These are phyloP conservation scores for Epicauta chinensis DNA, from an alignment of 1,140 invertebrate species.

Conservation along the genomic window DNA sequence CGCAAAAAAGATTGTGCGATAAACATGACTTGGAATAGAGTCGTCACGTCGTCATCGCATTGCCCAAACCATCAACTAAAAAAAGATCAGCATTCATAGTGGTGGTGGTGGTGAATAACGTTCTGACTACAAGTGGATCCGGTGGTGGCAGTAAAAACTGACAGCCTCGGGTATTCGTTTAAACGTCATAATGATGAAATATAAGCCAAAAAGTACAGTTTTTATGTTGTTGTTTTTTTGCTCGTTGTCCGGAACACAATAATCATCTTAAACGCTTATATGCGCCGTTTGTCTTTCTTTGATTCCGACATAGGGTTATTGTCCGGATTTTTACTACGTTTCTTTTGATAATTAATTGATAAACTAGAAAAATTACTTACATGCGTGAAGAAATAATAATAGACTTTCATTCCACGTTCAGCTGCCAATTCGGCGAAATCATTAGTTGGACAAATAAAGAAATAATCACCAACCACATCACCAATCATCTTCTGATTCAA, in stretches of 20 bases:
- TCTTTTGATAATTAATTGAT: no score
- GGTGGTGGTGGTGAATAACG: neutral
- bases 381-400: slow-evolving; percentile 91
- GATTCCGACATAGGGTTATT: no score
- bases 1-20: no score
- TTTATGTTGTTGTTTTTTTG: no score
- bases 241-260: slow-evolving; percentile 1
- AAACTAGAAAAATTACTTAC: slow-evolving; percentile 52
- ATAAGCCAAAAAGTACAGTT: slow-evolving; percentile 6
- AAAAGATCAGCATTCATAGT: slow-evolving; percentile 19
- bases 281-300: neutral
- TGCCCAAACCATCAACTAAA: neutral
- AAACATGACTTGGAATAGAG: neutral
- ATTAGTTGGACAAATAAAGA: slow-evolving; percentile 90
- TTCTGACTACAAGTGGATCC: slow-evolving; percentile 14
- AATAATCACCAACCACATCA: slow-evolving; percentile 86
- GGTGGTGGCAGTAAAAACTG: neutral
- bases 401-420: slow-evolving; percentile 72
- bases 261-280: slow-evolving; percentile 12
- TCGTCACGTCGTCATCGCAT: slow-evolving; percentile 2
- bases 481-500: slow-evolving; percentile 79
- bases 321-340: neutral
- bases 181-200: slow-evolving; percentile 22
- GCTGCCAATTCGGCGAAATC: slow-evolving; percentile 81
- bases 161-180: slow-evolving; percentile 7